A percentile compares a stretch with the other conserved stretches of the same genome.
Conservation (phyloP, 2,797 vertebrate genomes). For the Triplophysa yarkandensis region DNA sequence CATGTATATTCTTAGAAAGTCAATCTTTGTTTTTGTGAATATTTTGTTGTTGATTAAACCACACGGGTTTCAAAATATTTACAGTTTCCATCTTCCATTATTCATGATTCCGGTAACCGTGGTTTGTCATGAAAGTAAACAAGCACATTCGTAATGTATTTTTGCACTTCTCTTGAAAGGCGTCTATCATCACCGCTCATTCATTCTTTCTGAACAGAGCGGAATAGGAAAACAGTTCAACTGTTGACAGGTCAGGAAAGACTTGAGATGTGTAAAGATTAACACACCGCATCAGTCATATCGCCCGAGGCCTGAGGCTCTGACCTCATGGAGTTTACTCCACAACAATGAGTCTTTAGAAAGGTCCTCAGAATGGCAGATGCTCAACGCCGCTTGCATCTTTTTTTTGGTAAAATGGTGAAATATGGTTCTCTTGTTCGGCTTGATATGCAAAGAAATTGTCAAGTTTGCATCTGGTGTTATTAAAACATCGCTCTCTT, state of each 20-base stretch:
- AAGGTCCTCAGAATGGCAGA: background rate
- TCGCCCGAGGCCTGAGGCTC: constrained; percentile 6
- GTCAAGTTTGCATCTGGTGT: background rate
- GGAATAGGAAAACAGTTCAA: constrained; percentile 16
- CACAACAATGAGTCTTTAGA: constrained; percentile 17
- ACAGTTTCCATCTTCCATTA: background rate
- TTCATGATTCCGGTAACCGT: constrained; percentile 16
- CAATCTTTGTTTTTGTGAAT: background rate
- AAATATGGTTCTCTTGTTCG: background rate
- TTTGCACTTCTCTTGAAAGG: background rate
- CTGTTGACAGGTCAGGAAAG: constrained; percentile 15
- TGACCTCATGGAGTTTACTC: constrained; percentile 25
- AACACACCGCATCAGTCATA: background rate
- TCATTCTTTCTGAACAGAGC: background rate
- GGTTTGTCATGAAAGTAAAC: constrained; percentile 6
- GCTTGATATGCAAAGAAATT: background rate
- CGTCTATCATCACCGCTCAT: constrained; percentile 10
- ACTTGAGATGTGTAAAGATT: constrained; percentile 11
- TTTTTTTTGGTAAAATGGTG: background rate
- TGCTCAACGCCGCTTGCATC: background rate
- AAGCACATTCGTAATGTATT: constrained; percentile 17
- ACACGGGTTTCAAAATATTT: background rate
- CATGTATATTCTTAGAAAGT: background rate
- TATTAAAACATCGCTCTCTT: background rate
- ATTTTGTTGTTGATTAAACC: background rate